Evolutionary conservation across 64 coral and sea anemone genomes (phyloP).

Genomic region (Stylophora pistillata): DNA sequence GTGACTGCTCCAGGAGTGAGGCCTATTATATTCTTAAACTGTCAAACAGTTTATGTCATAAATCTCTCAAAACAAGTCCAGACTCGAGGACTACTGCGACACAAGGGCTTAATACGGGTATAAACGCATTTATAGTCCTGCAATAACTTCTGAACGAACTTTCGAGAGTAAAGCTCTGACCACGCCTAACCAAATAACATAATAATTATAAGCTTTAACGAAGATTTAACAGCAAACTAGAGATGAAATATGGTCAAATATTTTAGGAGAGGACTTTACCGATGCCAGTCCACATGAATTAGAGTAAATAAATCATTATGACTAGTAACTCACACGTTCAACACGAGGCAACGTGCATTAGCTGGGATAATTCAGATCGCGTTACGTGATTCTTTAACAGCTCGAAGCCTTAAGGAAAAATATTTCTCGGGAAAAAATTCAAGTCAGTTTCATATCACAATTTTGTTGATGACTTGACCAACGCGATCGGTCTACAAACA

Average conservation of each 20-base stretch:
- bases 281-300: no score
- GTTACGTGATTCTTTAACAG: no score
- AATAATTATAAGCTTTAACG: background rate
- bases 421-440: background rate
- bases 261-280: no score
- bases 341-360: background rate
- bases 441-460: no score
- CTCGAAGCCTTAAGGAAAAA: background rate
- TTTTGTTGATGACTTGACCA: no score
- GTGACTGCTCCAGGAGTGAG: background rate
- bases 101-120: background rate
- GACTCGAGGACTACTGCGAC: background rate
- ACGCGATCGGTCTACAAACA: no score
- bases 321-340: background rate
- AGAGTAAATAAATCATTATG: background rate
- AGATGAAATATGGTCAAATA: no score
- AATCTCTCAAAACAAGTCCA: background rate
- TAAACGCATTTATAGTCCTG: background rate
- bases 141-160: background rate
- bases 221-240: no score
- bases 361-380: no score
- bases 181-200: background rate
- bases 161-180: background rate
- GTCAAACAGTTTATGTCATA: background rate
- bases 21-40: background rate